Base-by-base conservation (phyloP, 2,113 vertebrate species). In the Prunella himalayana region DNA sequence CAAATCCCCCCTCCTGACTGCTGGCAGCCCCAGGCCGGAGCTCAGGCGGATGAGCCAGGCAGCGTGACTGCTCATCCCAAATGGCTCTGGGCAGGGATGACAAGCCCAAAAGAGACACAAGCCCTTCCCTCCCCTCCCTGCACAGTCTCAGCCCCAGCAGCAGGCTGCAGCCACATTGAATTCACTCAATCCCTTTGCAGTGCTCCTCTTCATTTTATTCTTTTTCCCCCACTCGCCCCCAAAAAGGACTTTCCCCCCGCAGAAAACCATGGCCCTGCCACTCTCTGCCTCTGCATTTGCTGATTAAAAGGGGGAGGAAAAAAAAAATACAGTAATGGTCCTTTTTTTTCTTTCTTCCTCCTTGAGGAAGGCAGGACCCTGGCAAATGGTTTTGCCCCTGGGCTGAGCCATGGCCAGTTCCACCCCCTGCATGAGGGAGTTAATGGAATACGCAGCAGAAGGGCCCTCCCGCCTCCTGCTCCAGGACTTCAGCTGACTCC, bases 401-500 rank as follows among this genome's bases (percentile, higher is more conserved):
- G 94, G 95, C 93, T 94, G 91, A 96, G 93, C 90, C 39, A 44
- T 54, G 96, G 96, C 86, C 91, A 86, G 94, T 93, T 77, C 92
- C 94, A 86, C 73, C 86, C 93, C 96, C 92, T 92, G 81, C 89
- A 31, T 13, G 66, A 86, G 85, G 17, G 86, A 95, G 94, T 91
- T 95, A 95, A 95, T 95, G 97, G 95, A 90, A 97, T 39, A 66
- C 37, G 6, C 69, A 59, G 92, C 17, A 2, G 80, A 97, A 13
- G 35, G 88, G 64, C 41, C 76, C 78, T 92, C 90, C 82, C 56
- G 39, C 47, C 92, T 94, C 82, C 95, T 17, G 83, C 82, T 97
- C 91, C 95, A 76, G 94, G 95, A 96, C 97, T 97, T 94, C 88
- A 45, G 97, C 94, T 88, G 97, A 98, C 96, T 97, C 96, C 82